A percentile compares a stretch with the other conserved stretches of the same genome.
Evolutionary conservation across 1,140 invertebrate species (phyloP).

Genomic region (Whitmania pigra): DNA sequence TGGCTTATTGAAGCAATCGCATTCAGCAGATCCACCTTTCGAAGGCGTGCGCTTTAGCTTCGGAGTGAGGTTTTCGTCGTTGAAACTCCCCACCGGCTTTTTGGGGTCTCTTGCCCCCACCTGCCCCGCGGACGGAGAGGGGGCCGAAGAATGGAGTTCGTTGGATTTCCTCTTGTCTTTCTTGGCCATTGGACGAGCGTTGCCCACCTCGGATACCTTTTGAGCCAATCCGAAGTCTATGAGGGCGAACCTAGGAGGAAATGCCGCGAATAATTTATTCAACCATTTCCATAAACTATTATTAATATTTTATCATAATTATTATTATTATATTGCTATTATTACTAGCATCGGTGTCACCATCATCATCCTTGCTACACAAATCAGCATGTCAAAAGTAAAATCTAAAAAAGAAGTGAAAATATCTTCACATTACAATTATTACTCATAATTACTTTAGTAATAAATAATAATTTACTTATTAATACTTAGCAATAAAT

Average conservation of each 20-base stretch:
- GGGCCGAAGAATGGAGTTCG: too few species aligned
- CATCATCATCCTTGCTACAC: not conserved
- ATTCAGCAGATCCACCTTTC: not conserved
- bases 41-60: not conserved
- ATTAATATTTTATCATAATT: conserved; percentile 16
- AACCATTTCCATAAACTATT: conserved; percentile 8
- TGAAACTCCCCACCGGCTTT: not conserved
- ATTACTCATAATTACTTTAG: too few species aligned
- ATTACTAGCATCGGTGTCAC: not conserved
- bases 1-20: conserved; percentile 21
- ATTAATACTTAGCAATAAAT: too few species aligned
- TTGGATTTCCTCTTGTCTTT: too few species aligned
- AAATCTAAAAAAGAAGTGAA: not conserved
- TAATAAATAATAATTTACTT: too few species aligned
- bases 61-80: not conserved
- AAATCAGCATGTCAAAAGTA: not conserved
- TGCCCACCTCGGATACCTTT: conserved; percentile 25
- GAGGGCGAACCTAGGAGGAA: conserved; percentile 48
- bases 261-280: conserved; percentile 5
- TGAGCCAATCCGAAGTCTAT: conserved; percentile 83
- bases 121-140: not conserved
- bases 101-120: not conserved
- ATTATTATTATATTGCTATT: too few species aligned
- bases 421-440: too few species aligned
- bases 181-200: not conserved